Evolutionary conservation across 2,797 vertebrate species (phyloP), one percentile per base, ranked within the genome.

Genomic region (Crocodylus rhombifer): DNA sequence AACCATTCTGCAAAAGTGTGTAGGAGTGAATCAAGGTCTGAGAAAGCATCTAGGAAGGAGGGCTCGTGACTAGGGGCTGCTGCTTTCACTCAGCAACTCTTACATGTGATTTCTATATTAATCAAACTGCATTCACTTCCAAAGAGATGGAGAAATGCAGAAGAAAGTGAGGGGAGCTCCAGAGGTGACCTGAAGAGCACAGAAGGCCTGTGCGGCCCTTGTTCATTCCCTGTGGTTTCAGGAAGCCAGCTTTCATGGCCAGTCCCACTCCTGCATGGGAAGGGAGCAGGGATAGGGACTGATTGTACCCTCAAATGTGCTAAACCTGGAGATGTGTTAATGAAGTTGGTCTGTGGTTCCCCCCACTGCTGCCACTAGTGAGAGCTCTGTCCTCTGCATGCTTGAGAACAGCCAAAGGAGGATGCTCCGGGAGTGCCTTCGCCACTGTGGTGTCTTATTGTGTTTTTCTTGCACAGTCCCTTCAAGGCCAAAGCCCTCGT

Each of bases 1-100:
- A 96, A 97, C 96, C 1, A 0, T 58, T 74, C 74, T 93, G 82
- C 58, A 88, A 93, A 95, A 92, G 57, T n/a, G 71, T 65, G 91
- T 96, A 93, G 95, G 95, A 86, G 95, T 90, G 63, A 91, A 95
- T 60, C 69, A 15, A 4, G 42, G 85, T 26, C 78, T 69, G 76
- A 23, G 87, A 90, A 80, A 77, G 73, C 83, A 87, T 91, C 75
- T 76, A 71, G 55, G 85, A 94, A 83, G 91, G 89, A 85, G 57
- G 65, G 9, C 25, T 79, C 36, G 21, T 14, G 30, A 77, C 62
- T 92, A 71, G 74, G 92, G 86, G 81, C 42, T 77, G 75, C 14
- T 58, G 60, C 95, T 93, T 86, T 87, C 56, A n/a, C 23, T 78
- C 84, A 94, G 81, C 58, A 82, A 63, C 55, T 86, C 18, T 58